Evolutionary conservation across 92 coral and sea anemone genomes (phyloP), one percentile per base, ranked within the genome.

Genomic region (Palythoa grandiflora): DNA sequence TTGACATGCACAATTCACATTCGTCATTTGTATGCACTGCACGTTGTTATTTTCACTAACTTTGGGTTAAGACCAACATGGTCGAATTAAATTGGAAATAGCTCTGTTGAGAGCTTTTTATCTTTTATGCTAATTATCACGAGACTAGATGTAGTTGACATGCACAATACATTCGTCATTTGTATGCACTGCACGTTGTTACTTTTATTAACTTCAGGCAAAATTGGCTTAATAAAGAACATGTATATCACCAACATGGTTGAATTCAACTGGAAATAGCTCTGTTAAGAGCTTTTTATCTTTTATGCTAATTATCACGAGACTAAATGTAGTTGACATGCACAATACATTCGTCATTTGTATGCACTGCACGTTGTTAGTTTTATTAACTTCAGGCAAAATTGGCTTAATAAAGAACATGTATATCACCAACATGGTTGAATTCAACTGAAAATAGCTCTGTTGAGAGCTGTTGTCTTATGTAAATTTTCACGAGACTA

Each of bases 381-480:
- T 28, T 28, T 28, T 28, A 28, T 28, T 28, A 28, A 28, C 28
- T 28, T 28, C 28, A 28, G 28, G 28, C 28, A 39, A 6, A n/a
- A 6, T 78, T 0, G 28, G 13, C 16, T 60, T 14, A 60, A 55
- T 55, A 78, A 78, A 78, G 83, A 60, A 38, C 5, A 37, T 54
- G 6, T 36, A 15, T 35, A 78, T 28, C 28, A 15, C 35, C 83
- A 38, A 38, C 15, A 44, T 6, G 50, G 21, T 35, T 28, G 36
- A 20, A 57, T 39, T 37, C 44, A 39, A 37, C 17, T 36, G 83
- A 44, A 36, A 57, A 78, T 78, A 54, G 70, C 70, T 78, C 83
- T 54, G 38, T 40, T 60, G 15, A 65, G 84, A 79, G 84, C 84
- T 61, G 53, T 38, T 17, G 57, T 74, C 28, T 3, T 6, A 28